Evolutionary conservation across 2,797 vertebrate genomes (phyloP).

Genomic region (Apodemus agrarius): DNA sequence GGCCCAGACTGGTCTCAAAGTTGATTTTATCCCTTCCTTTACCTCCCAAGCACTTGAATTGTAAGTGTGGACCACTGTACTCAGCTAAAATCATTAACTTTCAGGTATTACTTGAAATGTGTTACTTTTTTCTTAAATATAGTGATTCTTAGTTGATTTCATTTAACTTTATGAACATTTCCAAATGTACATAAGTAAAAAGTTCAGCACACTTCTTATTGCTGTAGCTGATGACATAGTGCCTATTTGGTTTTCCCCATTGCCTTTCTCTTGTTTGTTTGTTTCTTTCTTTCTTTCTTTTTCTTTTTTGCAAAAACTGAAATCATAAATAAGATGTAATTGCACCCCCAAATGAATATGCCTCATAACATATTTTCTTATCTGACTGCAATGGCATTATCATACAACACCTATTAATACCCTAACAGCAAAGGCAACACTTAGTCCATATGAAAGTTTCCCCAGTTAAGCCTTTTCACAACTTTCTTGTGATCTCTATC

Average conservation of each 20-base stretch:
- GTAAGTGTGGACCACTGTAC: neutral
- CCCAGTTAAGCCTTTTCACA: neutral
- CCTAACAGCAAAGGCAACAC: neutral
- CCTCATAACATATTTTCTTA: conserved; percentile 44
- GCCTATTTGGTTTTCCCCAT: neutral
- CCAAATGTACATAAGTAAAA: conserved; percentile 32
- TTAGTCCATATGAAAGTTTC: neutral
- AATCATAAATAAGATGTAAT: conserved; percentile 19
- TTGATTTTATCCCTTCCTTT: neutral
- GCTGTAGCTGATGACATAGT: neutral
- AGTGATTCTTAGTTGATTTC: conserved; percentile 21
- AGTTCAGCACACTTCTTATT: neutral
- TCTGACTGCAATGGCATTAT: neutral
- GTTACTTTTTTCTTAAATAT: conserved; percentile 15
- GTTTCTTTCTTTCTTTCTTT: no score
- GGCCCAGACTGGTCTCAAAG: neutral
- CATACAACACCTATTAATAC: conserved; percentile 15
- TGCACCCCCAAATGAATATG: conserved; percentile 22
- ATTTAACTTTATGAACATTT: conserved; percentile 32
- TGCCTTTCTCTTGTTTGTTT: neutral
- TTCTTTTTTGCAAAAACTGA: neutral
- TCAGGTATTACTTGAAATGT: conserved; percentile 17
- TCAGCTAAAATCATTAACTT: neutral
- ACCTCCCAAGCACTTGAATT: neutral
- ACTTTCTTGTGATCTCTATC: neutral